A percentile compares a stretch with the other conserved stretches of the same genome.
Conservation (phyloP, 2,888 invertebrate genomes). For the Athripsodes cinereus region DNA sequence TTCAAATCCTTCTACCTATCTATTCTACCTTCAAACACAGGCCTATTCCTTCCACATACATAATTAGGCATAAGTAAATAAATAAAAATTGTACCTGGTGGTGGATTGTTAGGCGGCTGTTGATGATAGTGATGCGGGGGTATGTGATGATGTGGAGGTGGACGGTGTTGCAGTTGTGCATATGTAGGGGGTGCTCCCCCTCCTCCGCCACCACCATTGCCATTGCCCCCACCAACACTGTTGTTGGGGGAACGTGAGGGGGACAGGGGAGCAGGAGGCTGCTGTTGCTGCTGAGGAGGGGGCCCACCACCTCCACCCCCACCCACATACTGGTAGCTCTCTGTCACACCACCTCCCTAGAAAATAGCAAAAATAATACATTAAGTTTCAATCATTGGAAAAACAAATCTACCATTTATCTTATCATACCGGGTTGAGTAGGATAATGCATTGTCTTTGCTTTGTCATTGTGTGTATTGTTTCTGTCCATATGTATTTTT, state of each 20-base stretch:
- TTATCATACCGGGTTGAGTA: too few relatives aligned
- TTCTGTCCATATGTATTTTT: too few relatives aligned
- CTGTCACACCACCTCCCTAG: conserved; percentile 47
- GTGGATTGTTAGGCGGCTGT: conserved; percentile 28
- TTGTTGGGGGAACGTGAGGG: conserved; percentile 62
- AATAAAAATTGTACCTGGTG: conserved; percentile 20
- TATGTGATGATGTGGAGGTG: conserved; percentile 46
- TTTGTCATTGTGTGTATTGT: too few relatives aligned
- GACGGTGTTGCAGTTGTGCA: conserved; percentile 68
- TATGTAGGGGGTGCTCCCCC: conserved; percentile 73
- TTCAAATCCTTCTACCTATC: too few relatives aligned
- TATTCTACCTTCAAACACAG: too few relatives aligned
- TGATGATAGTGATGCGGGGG: conserved; percentile 41
- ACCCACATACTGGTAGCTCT: conserved; percentile 62
- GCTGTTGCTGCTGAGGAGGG: not conserved
- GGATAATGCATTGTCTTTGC: too few relatives aligned
- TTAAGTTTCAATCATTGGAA: too few relatives aligned
- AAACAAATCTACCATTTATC: too few relatives aligned
- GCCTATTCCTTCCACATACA: too few relatives aligned
- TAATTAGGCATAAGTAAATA: too few relatives aligned
- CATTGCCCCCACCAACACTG: not conserved
- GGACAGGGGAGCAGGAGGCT: conserved; percentile 57
- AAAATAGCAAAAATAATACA: not conserved
- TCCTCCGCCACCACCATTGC: conserved; percentile 38
- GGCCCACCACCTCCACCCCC: conserved; percentile 30